Evolutionary conservation across 2,888 invertebrate species (phyloP).

Genomic region (Drosophila merina): DNA sequence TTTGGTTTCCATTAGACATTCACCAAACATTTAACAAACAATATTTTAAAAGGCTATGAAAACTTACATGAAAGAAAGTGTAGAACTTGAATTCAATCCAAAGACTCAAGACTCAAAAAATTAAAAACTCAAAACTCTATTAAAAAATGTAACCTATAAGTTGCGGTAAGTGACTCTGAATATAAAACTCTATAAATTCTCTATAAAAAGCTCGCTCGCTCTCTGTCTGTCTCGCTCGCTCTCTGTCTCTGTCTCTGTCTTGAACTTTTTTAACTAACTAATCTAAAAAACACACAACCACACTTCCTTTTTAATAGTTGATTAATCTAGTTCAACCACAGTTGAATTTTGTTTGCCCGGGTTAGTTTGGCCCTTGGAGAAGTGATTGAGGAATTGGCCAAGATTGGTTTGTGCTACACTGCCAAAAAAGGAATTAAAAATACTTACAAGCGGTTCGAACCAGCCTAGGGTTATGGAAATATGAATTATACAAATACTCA

Average conservation of each 20-base stretch:
- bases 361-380: slow-evolving; percentile 67
- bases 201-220: slow-evolving; percentile 58
- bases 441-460: slow-evolving; percentile 63
- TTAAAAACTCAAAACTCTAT: background rate
- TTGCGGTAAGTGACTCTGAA: slow-evolving; percentile 72
- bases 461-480: slow-evolving; percentile 35
- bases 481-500: slow-evolving; percentile 21
- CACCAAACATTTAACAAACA: slow-evolving; percentile 66
- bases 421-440: slow-evolving; percentile 2
- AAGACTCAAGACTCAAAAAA: slow-evolving; percentile 27
- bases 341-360: slow-evolving; percentile 41
- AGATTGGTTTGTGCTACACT: slow-evolving; percentile 38
- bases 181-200: slow-evolving; percentile 42
- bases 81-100: slow-evolving; percentile 39
- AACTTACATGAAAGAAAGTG: slow-evolving; percentile 45
- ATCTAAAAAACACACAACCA: slow-evolving; percentile 42
- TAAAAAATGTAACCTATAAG: slow-evolving; percentile 22
- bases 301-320: slow-evolving; percentile 33
- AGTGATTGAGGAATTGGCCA: slow-evolving; percentile 61
- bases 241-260: slow-evolving; percentile 54
- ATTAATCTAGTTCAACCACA: slow-evolving; percentile 8
- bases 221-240: slow-evolving; percentile 71
- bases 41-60: slow-evolving; percentile 61
- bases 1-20: slow-evolving; percentile 60
- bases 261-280: slow-evolving; percentile 43